Evolutionary conservation across 1,140 invertebrate species (phyloP).

Genomic region (Leptopilina boulardi): DNA sequence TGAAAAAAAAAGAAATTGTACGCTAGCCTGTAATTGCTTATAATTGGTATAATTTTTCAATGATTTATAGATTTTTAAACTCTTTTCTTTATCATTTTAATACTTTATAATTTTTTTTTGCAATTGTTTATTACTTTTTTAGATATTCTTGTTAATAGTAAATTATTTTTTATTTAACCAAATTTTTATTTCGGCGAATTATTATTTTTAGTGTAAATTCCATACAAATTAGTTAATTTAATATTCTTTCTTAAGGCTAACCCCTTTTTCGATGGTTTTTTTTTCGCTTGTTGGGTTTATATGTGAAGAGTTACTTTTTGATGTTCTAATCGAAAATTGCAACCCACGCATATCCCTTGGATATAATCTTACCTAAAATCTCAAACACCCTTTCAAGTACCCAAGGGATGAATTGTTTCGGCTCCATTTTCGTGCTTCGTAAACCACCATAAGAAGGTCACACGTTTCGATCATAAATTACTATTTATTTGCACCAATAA

Average conservation of each 20-base stretch:
- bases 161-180: too few species aligned
- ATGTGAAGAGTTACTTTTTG: neutral
- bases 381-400: neutral
- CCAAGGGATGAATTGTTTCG: conserved; percentile 4
- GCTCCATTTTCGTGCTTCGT: conserved; percentile 16
- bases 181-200: too few species aligned
- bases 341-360: neutral
- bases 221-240: too few species aligned
- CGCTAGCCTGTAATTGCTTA: neutral
- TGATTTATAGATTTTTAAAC: neutral
- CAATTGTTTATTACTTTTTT: neutral
- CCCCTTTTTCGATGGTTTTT: neutral
- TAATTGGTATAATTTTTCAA: neutral
- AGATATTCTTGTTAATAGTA: too few species aligned
- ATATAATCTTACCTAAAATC: conserved; percentile 10
- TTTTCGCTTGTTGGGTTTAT: neutral
- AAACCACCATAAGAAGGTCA: conserved; percentile 7
- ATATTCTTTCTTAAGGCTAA: neutral
- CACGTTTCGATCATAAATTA: conserved; percentile 2
- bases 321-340: conserved; percentile 1
- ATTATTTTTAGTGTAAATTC: too few species aligned
- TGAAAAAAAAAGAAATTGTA: neutral
- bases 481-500: conserved; percentile 8
- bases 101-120: too few species aligned
- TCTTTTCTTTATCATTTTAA: neutral